Base-by-base conservation (phyloP, 2,888 invertebrate genomes). In the Epistrophella euchroma region DNA sequence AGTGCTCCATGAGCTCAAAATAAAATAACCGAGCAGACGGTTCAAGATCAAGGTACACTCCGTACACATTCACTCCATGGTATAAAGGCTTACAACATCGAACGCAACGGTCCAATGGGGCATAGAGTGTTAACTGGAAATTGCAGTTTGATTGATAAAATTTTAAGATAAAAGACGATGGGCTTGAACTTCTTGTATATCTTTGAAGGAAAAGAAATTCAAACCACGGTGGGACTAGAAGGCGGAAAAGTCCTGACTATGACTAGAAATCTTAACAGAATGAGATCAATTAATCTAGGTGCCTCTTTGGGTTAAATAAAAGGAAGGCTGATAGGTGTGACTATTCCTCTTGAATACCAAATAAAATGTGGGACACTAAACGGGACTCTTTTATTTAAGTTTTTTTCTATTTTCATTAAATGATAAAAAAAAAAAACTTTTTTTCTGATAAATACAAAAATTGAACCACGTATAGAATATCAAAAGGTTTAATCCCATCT, bases 131-230 rank as follows among this genome's bases (percentile, higher is more conserved):
- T 75, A 80, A 85, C 80, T 85, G 81, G 81, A 77, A 60, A 62
- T 75, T 73, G 81, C 76, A 73, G 76, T 85, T 84, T 85, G 76
- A 81, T 81, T 85, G 84, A 85, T 85, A 85, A 85, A 85, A 80
- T 68, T 80, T 40, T 35, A 32, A 80, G 66, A 76, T 72, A 76
- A 72, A 17, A 50, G 35, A 22, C 62, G 22, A 47, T 71, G 64
- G 64, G 45, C 19, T 15, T 19, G 28, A 45, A 45, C 15, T 40
- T 72, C 15, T 47, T 72, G 40, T 72, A 45, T 79, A 73, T 66
- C 50, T 70, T 60, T 25, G 28, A 55, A 81, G 76, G 75, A 76
- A 81, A 64, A 76, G 76, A 81, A 81, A 70, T 62, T 52, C 45
- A n/a, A 50, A 37, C 52, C n/a, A 32, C 22, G 56, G 43, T 45